Evolutionary conservation across 2,113 vertebrate genomes (phyloP), one percentile per base, ranked within the genome.

Genomic region (Nycticryphes semicollaris): DNA sequence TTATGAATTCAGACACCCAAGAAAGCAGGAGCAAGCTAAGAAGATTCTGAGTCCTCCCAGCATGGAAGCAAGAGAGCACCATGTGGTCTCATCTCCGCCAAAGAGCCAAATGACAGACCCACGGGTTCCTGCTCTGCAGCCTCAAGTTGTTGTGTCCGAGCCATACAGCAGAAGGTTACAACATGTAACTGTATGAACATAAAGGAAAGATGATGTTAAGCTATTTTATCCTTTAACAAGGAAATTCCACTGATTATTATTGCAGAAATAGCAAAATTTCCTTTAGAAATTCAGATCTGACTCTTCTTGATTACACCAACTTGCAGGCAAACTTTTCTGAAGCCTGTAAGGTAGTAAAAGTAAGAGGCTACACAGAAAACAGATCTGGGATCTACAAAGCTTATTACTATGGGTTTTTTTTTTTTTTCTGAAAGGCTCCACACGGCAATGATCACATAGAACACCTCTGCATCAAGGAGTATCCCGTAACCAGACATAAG

Each of bases 141-240:
- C 50, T 78, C 51, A 33, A 54, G 31, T 5, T 35, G 16, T 22
- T 90, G 64, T 63, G 28, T 59, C 53, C 45, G 41, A 66, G 10
- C 2, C 30, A 30, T 1, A 23, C 7, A 9, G 41, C 56, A 81
- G 43, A 33, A 28, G 41, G 14, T 5, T 39, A 70, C 43, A 47
- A 15, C 21, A 21, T 3, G 0, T 4, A 37, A 39, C 33, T 45
- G 0, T 21, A 39, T 33, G 27, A 43, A 16, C 3, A 19, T 0
- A 62, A 41, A 54, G 3, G 14, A 51, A 84, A 12, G 9, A 82
- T 21, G 23, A 51, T 8, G 2, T 56, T 57, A 54, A 74, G n/a
- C 54, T 77, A 7, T 14, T 54, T 31, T 25, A 24, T 74, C 43
- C n/a, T 56, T 16, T 64, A 54, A 43, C 43, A 60, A 12, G 3